These are phyloP conservation scores for Microplitis mediator DNA, from an alignment of 1,140 invertebrate species.

Conservation along the genomic window DNA sequence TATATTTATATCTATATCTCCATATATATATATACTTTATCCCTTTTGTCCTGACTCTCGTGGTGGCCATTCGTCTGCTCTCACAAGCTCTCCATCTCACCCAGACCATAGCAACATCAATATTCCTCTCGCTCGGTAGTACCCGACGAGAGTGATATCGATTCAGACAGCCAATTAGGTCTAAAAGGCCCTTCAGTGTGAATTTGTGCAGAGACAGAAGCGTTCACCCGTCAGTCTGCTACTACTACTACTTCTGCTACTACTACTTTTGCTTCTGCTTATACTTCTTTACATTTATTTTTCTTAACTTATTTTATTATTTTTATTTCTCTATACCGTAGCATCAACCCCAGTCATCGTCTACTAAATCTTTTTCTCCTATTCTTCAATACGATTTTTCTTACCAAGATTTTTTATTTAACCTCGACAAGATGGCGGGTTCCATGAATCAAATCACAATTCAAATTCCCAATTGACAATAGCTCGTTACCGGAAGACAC, in stretches of 20 bases:
- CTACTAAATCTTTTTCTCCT: no score
- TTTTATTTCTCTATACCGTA: no score
- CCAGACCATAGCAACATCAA: conserved; percentile 19
- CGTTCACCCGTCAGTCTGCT: conserved; percentile 25
- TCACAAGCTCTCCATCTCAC: conserved; percentile 13
- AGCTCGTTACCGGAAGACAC: no score
- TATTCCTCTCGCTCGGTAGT: conserved; percentile 20
- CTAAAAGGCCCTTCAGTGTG: conserved; percentile 57
- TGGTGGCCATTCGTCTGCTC: background rate
- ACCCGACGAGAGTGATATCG: conserved; percentile 54
- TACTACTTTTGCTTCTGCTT: conserved; percentile 7
- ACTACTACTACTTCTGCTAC: background rate
- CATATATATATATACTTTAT: background rate
- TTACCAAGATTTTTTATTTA: background rate
- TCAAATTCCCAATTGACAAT: no score
- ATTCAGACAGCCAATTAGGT: conserved; percentile 60
- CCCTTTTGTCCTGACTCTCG: background rate
- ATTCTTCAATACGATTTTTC: no score
- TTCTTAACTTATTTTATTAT: conserved; percentile 20
- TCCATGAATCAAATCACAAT: no score
- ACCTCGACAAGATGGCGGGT: no score
- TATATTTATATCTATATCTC: background rate
- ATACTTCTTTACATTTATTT: conserved; percentile 26
- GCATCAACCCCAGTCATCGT: no score
- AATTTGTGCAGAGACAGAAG: conserved; percentile 44